These are phyloP conservation scores for Chaetura pelagica DNA, from an alignment of 2,113 vertebrate species.

Conservation along the genomic window DNA sequence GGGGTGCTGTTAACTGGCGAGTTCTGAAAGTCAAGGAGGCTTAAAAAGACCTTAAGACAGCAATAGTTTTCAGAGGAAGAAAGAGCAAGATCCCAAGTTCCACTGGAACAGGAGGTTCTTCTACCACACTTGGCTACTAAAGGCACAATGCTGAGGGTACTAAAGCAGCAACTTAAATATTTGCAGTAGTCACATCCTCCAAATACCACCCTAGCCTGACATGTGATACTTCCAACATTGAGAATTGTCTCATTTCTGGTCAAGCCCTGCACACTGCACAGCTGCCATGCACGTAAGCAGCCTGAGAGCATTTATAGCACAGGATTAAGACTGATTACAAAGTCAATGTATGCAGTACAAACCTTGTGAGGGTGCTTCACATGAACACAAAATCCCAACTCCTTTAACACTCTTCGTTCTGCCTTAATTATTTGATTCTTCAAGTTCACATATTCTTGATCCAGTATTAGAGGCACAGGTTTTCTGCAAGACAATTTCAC, in stretches of 20 bases:
- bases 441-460: constrained; percentile 84
- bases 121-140: neutral
- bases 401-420: constrained; percentile 86
- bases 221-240: fast-evolving
- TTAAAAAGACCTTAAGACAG: neutral
- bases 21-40: neutral
- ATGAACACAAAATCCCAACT: constrained; percentile 89
- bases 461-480: constrained; percentile 80
- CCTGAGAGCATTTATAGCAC: neutral
- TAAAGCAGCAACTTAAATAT: neutral
- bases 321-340: fast-evolving
- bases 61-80: neutral
- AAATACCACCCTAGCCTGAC: neutral
- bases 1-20: neutral
- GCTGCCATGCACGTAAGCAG: neutral
- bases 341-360: constrained; percentile 18
- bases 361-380: constrained; percentile 92
- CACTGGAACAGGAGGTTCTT: neutral
- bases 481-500: constrained; percentile 69
- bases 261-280: neutral
- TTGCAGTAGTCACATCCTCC: neutral
- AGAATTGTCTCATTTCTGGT: neutral
- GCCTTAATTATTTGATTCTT: constrained; percentile 89
- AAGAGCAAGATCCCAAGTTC: neutral
- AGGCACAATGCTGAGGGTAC: neutral